A percentile compares a stretch with the other conserved stretches of the same genome.
Evolutionary conservation across 2,797 vertebrate genomes (phyloP).

Genomic region (Rhabdophis nuchalis): DNA sequence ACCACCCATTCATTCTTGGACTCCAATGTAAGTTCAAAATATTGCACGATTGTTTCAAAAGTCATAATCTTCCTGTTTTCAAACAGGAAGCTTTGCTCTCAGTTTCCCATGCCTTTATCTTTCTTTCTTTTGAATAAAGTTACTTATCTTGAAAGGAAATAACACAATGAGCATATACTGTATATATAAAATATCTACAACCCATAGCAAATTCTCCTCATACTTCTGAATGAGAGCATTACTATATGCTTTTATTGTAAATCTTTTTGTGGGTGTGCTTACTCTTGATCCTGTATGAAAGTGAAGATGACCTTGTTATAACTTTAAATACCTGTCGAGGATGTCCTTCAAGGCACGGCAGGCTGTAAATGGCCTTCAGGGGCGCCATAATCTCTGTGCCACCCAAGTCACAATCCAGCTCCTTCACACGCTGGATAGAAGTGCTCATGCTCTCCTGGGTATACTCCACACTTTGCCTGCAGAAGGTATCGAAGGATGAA

Average conservation of each 20-base stretch:
- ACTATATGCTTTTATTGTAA: not conserved
- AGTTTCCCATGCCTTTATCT: not conserved
- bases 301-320: not conserved
- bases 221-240: not conserved
- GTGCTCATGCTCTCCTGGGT: slow-evolving; percentile 71
- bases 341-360: slow-evolving; percentile 47
- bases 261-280: not conserved
- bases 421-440: slow-evolving; percentile 67
- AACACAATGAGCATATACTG: not conserved
- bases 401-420: slow-evolving; percentile 62
- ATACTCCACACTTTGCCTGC: slow-evolving; percentile 75
- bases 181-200: not conserved
- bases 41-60: too few relatives aligned
- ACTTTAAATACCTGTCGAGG: slow-evolving; percentile 66
- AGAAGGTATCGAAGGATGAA: not conserved
- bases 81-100: not conserved
- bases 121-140: not conserved
- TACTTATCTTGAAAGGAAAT: not conserved
- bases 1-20: too few relatives aligned
- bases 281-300: not conserved
- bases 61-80: too few relatives aligned
- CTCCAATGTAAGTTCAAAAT: too few relatives aligned
- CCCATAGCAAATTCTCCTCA: not conserved
- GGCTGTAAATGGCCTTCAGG: slow-evolving; percentile 66
- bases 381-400: slow-evolving; percentile 72